Conservation (phyloP, 1,140 invertebrate genomes). For the Papilio polytes region DNA sequence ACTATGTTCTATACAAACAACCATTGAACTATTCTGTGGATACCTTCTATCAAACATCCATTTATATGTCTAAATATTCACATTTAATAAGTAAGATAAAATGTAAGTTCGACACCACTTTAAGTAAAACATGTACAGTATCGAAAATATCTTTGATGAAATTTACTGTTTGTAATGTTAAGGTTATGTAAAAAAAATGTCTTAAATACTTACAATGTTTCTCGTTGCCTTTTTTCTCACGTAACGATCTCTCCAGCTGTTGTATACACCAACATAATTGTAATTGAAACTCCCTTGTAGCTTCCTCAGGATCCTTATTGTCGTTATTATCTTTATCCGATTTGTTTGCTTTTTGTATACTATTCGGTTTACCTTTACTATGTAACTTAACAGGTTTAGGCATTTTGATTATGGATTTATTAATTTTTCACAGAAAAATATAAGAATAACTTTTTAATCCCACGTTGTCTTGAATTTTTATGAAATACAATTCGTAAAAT, state of each 20-base stretch:
- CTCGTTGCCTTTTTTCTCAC: conserved; percentile 85
- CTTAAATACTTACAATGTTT: conserved; percentile 84
- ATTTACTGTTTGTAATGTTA: neutral
- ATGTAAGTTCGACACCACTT: no score
- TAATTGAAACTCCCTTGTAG: conserved; percentile 88
- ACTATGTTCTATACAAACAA: no score
- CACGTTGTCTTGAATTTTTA: conserved; percentile 8
- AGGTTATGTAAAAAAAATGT: neutral
- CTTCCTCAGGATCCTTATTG: conserved; percentile 75
- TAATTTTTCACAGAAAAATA: neutral
- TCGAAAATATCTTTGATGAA: neutral
- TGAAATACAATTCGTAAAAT: neutral
- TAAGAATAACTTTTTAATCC: neutral
- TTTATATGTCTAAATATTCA: no score
- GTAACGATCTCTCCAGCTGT: conserved; percentile 86
- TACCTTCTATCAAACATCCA: no score
- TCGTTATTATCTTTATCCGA: conserved; percentile 61
- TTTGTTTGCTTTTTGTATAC: conserved; percentile 70
- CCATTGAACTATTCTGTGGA: no score
- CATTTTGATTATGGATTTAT: conserved; percentile 55
- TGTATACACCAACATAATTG: conserved; percentile 91
- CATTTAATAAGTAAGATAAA: no score
- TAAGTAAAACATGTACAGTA: neutral
- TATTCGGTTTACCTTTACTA: conserved; percentile 68
- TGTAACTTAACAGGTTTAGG: conserved; percentile 79